Evolutionary conservation across 2,797 vertebrate species (phyloP).

Genomic region (Cuculus canorus): DNA sequence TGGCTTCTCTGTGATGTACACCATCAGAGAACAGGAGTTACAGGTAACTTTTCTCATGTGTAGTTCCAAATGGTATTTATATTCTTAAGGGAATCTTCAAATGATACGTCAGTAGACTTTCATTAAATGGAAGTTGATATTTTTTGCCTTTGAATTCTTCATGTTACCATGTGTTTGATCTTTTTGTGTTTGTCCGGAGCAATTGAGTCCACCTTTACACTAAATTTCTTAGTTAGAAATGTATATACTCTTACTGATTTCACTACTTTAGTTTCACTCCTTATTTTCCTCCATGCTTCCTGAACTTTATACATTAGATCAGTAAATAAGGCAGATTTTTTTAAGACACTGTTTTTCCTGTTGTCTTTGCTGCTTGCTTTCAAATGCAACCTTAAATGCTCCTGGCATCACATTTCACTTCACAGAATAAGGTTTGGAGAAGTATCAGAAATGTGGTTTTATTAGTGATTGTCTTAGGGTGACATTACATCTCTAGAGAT

Average conservation of each 20-base stretch:
- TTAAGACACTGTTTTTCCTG: background rate
- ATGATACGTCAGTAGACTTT: background rate
- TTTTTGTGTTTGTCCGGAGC: background rate
- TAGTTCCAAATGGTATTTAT: background rate
- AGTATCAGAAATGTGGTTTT: background rate
- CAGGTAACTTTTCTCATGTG: conserved; percentile 44
- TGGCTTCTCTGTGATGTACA: conserved; percentile 63
- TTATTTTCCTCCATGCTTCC: background rate
- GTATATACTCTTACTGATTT: background rate
- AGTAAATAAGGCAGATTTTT: background rate
- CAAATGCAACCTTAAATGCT: background rate
- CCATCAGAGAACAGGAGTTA: conserved; percentile 55
- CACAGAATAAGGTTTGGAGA: background rate
- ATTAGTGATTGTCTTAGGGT: background rate
- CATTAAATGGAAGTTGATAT: background rate
- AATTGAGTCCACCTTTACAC: background rate
- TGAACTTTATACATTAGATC: background rate
- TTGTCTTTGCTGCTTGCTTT: background rate
- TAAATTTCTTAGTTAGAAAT: background rate
- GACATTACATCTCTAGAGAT: background rate
- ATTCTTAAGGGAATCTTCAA: background rate
- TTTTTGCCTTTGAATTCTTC: background rate
- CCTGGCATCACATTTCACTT: background rate
- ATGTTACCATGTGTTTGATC: background rate
- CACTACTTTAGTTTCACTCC: background rate